A percentile compares a stretch with the other conserved stretches of the same genome.
These are phyloP conservation scores for Uloborus plumipes DNA, from an alignment of 2,888 invertebrate species.

Conservation along the genomic window DNA sequence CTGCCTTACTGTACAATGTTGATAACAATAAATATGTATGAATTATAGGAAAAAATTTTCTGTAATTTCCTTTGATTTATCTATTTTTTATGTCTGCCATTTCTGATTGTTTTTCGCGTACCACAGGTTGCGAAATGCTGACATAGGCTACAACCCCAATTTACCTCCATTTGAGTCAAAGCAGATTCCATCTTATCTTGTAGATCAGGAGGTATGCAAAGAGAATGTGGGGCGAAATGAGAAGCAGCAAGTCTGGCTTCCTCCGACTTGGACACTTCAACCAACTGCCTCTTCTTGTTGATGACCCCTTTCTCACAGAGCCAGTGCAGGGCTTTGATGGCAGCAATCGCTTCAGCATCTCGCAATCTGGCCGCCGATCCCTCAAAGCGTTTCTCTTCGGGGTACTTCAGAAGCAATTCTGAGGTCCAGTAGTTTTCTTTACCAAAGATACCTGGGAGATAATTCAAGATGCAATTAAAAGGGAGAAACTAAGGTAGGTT, in stretches of 20 bases:
- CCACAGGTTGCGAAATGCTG: too few relatives aligned
- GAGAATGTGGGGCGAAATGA: constrained; percentile 39
- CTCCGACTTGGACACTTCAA: constrained; percentile 60
- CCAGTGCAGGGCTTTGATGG: constrained; percentile 65
- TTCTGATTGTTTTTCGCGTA: too few relatives aligned
- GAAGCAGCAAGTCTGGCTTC: constrained; percentile 15
- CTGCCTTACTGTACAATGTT: too few relatives aligned
- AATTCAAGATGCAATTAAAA: neutral
- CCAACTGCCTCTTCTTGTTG: constrained; percentile 48
- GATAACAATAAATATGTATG: too few relatives aligned
- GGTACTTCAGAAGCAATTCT: constrained; percentile 23
- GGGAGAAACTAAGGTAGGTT: neutral
- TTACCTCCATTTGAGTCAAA: constrained; percentile 29
- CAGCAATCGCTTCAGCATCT: constrained; percentile 53
- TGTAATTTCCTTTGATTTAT: too few relatives aligned
- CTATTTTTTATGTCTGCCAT: too few relatives aligned
- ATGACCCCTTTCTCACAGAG: constrained; percentile 49
- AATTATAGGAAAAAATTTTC: too few relatives aligned
- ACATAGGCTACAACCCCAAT: too few relatives aligned
- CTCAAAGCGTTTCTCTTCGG: constrained; percentile 38
- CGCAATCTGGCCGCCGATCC: neutral
- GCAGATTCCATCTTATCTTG: constrained; percentile 46
- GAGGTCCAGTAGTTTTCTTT: constrained; percentile 48
- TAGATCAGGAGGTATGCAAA: constrained; percentile 33
- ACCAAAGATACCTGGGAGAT: constrained; percentile 28